phyloP scores from a whole-genome alignment of 2,113 vertebrate species.

The Lophotis ruficrista region DNA sequence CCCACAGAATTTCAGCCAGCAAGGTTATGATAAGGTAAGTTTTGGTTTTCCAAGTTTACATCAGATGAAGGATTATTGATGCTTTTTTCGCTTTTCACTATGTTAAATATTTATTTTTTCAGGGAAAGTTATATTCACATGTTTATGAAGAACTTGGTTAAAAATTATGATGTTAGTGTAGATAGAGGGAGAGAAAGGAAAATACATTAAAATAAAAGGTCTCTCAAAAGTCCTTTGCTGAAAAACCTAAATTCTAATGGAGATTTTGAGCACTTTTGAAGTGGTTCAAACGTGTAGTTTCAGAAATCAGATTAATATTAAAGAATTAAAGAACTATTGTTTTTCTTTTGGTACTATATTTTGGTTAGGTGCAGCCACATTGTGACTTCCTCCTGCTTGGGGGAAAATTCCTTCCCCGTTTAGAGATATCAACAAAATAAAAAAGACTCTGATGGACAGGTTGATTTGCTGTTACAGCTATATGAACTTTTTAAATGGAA shows the following conservation, averaged over 20 bases:
- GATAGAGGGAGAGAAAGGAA: neutral
- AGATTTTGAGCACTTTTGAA: neutral
- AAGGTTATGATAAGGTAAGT: neutral
- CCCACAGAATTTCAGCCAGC: neutral
- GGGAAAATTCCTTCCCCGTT: neutral
- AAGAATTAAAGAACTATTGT: neutral
- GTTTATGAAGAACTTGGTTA: neutral
- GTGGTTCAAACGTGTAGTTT: neutral
- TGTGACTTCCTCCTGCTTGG: neutral
- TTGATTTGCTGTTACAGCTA: neutral
- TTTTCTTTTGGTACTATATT: neutral
- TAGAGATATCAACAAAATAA: neutral
- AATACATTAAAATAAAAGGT: neutral
- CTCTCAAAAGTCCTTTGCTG: neutral
- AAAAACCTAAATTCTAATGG: neutral
- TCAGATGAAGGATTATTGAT: neutral
- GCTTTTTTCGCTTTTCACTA: neutral
- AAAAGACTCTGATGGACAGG: neutral
- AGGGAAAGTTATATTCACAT: neutral
- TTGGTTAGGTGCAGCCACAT: neutral
- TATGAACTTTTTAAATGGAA: neutral
- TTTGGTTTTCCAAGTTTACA: neutral
- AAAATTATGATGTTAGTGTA: neutral
- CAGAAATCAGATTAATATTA: neutral
- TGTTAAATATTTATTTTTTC: neutral